A percentile compares a stretch with the other conserved stretches of the same genome.
Conservation (phyloP, 53 echinoderm and acorn worm species). For the Arbacia lixula region DNA sequence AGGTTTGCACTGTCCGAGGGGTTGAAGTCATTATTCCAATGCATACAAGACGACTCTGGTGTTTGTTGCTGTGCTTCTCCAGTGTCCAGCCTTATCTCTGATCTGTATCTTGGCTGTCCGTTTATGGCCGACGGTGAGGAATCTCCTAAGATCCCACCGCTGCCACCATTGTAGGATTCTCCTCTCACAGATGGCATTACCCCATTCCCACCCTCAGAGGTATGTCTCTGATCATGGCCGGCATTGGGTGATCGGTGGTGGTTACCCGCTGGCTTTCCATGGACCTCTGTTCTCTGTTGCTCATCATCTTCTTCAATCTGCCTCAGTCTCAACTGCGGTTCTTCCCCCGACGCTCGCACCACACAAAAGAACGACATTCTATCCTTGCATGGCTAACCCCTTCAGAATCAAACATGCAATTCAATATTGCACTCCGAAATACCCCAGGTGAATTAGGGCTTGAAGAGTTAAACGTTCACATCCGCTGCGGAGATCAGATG, state of each 20-base stretch:
- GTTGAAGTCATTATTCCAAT: constrained; percentile 31
- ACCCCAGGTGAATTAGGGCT: too few relatives aligned
- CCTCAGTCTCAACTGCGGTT: constrained; percentile 16
- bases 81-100: constrained; percentile 36
- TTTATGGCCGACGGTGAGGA: constrained; percentile 10
- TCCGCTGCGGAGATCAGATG: constrained; percentile 11
- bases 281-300: too few relatives aligned
- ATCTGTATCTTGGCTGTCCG: constrained; percentile 47
- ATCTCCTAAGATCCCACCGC: constrained; percentile 17
- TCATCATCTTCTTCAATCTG: not conserved
- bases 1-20: constrained; percentile 35
- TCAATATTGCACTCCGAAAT: too few relatives aligned
- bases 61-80: constrained; percentile 3
- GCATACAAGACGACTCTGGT: not conserved
- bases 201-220: constrained; percentile 1
- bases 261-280: not conserved
- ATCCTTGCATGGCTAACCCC: not conserved
- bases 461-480: constrained; percentile 2
- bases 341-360: constrained; percentile 25
- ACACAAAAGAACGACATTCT: constrained; percentile 42
- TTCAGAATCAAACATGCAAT: not conserved
- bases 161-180: constrained; percentile 3
- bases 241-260: not conserved
- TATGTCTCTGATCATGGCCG: not conserved
- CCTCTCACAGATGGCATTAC: constrained; percentile 8